A percentile compares a stretch with the other conserved stretches of the same genome.
Evolutionary conservation across 30 jellyfish, hydroid and myxozoan genomes (phyloP).

Genomic region (Chironex yamaguchii): DNA sequence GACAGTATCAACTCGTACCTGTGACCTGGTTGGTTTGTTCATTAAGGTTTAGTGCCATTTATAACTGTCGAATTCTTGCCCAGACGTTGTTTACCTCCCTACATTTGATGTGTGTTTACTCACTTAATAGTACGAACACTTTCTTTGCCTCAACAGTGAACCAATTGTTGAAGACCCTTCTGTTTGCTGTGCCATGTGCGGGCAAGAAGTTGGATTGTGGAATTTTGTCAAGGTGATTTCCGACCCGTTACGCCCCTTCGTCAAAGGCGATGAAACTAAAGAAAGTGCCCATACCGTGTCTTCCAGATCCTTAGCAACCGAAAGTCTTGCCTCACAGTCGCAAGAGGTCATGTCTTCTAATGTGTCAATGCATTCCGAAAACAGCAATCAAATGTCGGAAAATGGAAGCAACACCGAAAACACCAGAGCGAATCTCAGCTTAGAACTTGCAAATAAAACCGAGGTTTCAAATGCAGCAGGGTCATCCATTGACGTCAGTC

Average conservation of each 20-base stretch:
- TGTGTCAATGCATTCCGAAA: slow-evolving; percentile 88
- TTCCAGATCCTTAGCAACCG: slow-evolving; percentile 34
- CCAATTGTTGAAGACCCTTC: slow-evolving; percentile 84
- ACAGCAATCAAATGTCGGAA: slow-evolving; percentile 78
- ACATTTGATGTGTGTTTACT: too few relatives aligned
- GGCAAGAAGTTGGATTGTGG: slow-evolving; percentile 94
- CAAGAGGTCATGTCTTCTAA: slow-evolving; percentile 85
- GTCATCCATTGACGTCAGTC: slow-evolving; percentile 11
- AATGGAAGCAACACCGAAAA: slow-evolving; percentile 40
- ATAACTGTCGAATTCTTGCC: too few relatives aligned
- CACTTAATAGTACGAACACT: too few relatives aligned
- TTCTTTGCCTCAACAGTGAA: slow-evolving; percentile 62
- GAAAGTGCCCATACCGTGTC: slow-evolving; percentile 27
- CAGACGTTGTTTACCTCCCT: too few relatives aligned
- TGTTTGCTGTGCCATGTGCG: slow-evolving; percentile 82
- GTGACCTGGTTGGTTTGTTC: too few relatives aligned
- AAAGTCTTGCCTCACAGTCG: slow-evolving; percentile 68
- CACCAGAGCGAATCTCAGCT: slow-evolving; percentile 6
- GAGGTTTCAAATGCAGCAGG: slow-evolving; percentile 7
- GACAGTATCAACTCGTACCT: too few relatives aligned
- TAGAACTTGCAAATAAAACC: background rate
- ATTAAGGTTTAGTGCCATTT: too few relatives aligned
- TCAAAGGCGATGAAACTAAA: slow-evolving; percentile 17
- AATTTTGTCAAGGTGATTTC: slow-evolving; percentile 61
- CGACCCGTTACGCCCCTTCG: slow-evolving; percentile 37